These are phyloP conservation scores for Acanthopagrus latus DNA, from an alignment of 2,797 vertebrate genomes.

Conservation along the genomic window DNA sequence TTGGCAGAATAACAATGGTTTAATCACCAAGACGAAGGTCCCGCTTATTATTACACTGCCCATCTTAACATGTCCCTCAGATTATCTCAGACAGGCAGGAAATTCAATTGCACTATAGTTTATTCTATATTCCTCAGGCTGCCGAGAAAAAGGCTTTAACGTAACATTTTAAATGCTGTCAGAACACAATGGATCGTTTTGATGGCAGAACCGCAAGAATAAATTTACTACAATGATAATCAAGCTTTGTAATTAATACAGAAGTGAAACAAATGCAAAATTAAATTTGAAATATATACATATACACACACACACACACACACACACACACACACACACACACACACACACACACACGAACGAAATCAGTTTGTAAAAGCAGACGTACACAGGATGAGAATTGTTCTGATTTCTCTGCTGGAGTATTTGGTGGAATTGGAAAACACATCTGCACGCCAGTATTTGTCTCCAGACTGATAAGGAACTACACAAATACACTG, in stretches of 20 bases:
- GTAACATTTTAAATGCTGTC: conserved; percentile 30
- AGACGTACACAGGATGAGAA: not conserved
- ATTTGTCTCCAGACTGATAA: conserved; percentile 18
- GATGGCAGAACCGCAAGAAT: conserved; percentile 17
- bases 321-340: too few species aligned
- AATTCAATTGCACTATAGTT: conserved; percentile 53
- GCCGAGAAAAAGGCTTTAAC: conserved; percentile 30
- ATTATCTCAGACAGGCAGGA: conserved; percentile 65
- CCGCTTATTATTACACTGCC: conserved; percentile 60
- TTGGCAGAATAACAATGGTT: conserved; percentile 70
- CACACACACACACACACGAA: too few species aligned
- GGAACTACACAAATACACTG: conserved; percentile 16
- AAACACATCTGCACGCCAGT: not conserved
- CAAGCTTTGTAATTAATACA: conserved; percentile 5
- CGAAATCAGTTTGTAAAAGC: not conserved
- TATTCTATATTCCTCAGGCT: conserved; percentile 31
- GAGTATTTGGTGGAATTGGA: conserved; percentile 26
- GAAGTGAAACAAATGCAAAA: not conserved
- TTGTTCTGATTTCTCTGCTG: conserved; percentile 25
- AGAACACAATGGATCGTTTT: conserved; percentile 12
- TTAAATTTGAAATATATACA: not conserved
- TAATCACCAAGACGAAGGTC: conserved; percentile 70
- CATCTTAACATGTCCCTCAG: conserved; percentile 47
- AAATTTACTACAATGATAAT: conserved; percentile 6
- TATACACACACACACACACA: too few species aligned